phyloP scores from a whole-genome alignment of 2,888 invertebrate species.

The Pseudoips prasinana region DNA sequence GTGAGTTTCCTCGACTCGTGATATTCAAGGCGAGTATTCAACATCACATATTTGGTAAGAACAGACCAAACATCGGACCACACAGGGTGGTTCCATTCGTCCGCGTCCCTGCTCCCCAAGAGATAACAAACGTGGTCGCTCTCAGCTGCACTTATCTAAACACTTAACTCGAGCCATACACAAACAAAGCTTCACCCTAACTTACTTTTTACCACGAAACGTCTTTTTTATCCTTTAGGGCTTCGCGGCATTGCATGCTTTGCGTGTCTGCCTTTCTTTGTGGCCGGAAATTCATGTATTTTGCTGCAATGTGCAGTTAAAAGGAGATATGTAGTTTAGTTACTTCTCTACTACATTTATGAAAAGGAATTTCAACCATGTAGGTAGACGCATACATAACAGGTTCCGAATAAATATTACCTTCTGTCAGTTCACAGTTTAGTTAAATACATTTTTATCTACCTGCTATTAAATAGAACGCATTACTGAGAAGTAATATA shows the following conservation, averaged over 20 bases:
- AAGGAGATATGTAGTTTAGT: conserved; percentile 59
- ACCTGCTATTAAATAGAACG: conserved; percentile 26
- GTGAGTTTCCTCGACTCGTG: no score
- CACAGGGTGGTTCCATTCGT: conserved; percentile 79
- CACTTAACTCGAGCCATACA: conserved; percentile 76
- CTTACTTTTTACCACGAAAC: conserved; percentile 76
- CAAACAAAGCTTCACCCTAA: conserved; percentile 76
- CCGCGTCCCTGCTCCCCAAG: conserved; percentile 62
- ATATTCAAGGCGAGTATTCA: background rate
- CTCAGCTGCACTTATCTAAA: conserved; percentile 79
- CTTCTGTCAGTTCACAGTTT: conserved; percentile 19
- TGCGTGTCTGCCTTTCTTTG: conserved; percentile 71
- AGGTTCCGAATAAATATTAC: no score
- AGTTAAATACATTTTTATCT: conserved; percentile 24
- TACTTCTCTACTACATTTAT: conserved; percentile 59
- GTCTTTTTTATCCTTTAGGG: conserved; percentile 73
- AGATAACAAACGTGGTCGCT: conserved; percentile 77
- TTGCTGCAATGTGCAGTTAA: conserved; percentile 65
- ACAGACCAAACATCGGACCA: conserved; percentile 71
- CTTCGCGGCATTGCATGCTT: conserved; percentile 64
- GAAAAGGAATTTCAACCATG: conserved; percentile 29
- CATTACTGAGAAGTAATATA: conserved; percentile 28
- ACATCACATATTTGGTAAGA: conserved; percentile 54
- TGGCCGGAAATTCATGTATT: conserved; percentile 72
- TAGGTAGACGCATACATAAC: no score